Percentiles rank a stretch among this genome's conserved stretches.
These are phyloP conservation scores for Esperia sulphurella DNA, from an alignment of 2,888 invertebrate species.

Conservation along the genomic window DNA sequence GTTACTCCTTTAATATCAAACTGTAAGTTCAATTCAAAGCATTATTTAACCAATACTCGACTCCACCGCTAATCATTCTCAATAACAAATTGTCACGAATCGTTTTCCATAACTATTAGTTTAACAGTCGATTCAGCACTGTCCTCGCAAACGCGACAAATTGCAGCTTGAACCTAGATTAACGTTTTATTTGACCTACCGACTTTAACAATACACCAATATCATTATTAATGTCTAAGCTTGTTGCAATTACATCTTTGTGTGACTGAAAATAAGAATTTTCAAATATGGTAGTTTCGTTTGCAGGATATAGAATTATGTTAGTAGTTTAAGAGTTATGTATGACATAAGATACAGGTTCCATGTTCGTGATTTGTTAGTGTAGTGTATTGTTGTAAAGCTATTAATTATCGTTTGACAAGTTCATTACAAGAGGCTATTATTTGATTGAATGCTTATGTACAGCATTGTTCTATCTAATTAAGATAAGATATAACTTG, in stretches of 20 bases:
- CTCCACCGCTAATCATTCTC: not conserved
- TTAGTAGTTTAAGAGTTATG: constrained; percentile 1
- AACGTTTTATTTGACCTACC: constrained; percentile 7
- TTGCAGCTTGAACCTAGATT: constrained; percentile 9
- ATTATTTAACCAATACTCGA: not conserved
- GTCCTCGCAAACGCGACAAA: constrained; percentile 8
- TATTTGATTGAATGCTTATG: constrained; percentile 10
- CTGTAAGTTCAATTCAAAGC: too few relatives aligned
- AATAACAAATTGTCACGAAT: constrained; percentile 7
- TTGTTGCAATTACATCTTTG: too few relatives aligned
- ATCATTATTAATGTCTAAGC: too few relatives aligned
- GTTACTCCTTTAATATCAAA: too few relatives aligned
- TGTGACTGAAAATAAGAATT: not conserved
- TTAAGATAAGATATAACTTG: too few relatives aligned
- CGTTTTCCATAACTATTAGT: constrained; percentile 10
- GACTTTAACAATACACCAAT: not conserved
- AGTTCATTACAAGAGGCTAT: constrained; percentile 16
- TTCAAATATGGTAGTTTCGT: not conserved
- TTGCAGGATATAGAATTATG: not conserved
- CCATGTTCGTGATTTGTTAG: not conserved
- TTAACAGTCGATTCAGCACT: constrained; percentile 6
- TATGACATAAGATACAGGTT: not conserved
- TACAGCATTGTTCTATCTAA: too few relatives aligned
- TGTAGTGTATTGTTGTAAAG: constrained; percentile 4
- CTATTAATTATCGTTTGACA: constrained; percentile 17